Base-by-base conservation (phyloP, 2,888 invertebrate genomes). In the Teinopalpus imperialis region DNA sequence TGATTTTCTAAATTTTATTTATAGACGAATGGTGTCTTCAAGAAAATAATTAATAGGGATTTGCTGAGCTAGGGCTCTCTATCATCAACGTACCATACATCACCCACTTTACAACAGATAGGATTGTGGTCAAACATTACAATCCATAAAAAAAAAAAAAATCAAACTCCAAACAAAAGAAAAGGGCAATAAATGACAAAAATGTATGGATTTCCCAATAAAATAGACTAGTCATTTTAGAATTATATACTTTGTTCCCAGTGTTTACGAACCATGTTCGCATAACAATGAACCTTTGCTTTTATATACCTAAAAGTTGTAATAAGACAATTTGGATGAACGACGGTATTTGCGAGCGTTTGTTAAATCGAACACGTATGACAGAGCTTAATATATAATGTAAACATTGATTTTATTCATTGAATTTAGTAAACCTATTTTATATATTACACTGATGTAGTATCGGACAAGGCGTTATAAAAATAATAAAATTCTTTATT, bases 301-400 rank as follows among this genome's bases (percentile, higher is more conserved):
- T n/a, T 14, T 29, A 27, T 23, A 8, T 46, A 46, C 34, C 37
- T 23, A 35, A 34, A 40, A 40, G 23, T 23, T 41, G 23, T 53
- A 59, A 59, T 53, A 48, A 48, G 39, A 37, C 53, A 44, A 57
- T 59, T 57, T 54, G 49, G 35, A 56, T 57, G 56, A 51, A 44
- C 13, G 29, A 32, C 49, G 30, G 30, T 36, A 27, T 36, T 44
- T 8, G 14, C 26, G 16, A 45, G 34, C 21, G 18, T 36, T 61
- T 63, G 51, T 57, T 55, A 63, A 54, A 56, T 59, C 50, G 49
- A 53, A 56, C 63, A 62, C 61, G 62, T 59, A 42, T 29, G 26
- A 46, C 49, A 47, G 47, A 36, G 48, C 8, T 12, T 18, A 24
- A 44, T 44, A 36, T 44, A 59, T 52, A 53, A 56, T 44, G 53